Conservation (phyloP, 2,888 invertebrate species). For the Papilio demoleus region DNA sequence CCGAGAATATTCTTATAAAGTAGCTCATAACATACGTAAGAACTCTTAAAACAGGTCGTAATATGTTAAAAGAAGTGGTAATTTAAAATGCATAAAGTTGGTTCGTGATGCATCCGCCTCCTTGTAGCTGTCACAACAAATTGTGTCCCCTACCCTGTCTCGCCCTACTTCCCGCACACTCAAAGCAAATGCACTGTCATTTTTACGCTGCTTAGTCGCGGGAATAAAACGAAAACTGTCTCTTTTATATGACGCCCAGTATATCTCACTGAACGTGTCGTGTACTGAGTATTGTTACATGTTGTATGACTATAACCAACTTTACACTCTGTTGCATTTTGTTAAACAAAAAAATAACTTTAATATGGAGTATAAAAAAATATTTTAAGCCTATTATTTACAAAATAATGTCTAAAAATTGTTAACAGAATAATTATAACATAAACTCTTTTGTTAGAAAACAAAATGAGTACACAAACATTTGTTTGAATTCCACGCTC, state of each 20-base stretch:
- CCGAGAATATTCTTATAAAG: background rate
- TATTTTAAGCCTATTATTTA: no score
- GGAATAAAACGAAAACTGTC: slow-evolving; percentile 13
- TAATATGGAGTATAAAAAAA: no score
- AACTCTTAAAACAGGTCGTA: background rate
- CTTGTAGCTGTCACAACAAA: slow-evolving; percentile 5
- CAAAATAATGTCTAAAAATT: no score
- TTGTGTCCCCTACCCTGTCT: background rate
- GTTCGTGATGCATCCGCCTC: slow-evolving; percentile 7
- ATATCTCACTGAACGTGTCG: background rate
- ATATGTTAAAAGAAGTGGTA: slow-evolving; percentile 5
- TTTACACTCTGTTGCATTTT: background rate
- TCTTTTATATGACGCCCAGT: slow-evolving; percentile 8
- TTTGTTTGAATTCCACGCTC: background rate
- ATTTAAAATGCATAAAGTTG: slow-evolving; percentile 22
- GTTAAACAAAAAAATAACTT: no score
- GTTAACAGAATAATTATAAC: no score
- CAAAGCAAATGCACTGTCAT: slow-evolving; percentile 21
- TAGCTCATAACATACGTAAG: background rate
- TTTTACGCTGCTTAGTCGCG: slow-evolving; percentile 12
- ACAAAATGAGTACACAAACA: background rate
- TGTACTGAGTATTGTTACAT: background rate
- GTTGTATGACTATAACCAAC: background rate
- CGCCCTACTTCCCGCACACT: background rate
- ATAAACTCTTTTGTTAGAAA: no score